Evolutionary conservation across 2,797 vertebrate species (phyloP), one percentile per base, ranked within the genome.

Genomic region (Epinephelus coioides): DNA sequence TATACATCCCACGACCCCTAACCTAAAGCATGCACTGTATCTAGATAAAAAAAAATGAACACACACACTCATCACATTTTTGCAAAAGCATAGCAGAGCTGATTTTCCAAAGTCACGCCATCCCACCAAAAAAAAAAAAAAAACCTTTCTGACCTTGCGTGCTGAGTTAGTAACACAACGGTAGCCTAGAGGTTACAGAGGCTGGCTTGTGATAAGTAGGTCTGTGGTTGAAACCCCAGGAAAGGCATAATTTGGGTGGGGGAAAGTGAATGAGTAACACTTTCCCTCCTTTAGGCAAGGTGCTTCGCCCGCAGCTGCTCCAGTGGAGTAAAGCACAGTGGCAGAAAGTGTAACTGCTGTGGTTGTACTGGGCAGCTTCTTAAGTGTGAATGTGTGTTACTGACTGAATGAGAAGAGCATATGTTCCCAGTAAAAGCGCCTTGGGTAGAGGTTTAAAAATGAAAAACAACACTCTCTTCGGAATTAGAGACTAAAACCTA

Each of bases 211-310:
- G 67, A 86, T 86, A 85, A 84, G 61, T 66, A 66, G 65, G 46
- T 69, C 19, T 72, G 79, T 51, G 67, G 71, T 86, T 82, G 55
- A 61, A 81, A 73, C 83, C 72, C 66, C 75, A 66, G 49, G 49
- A 81, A 83, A 86, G 66, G 59, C 34, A 60, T 74, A 79, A 74
- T 89, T 83, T 86, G 61, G 18, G 38, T 40, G 50, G 40, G 53
- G 66, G 76, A 77, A 81, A 1, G 64, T 62, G 25, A 83, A 78
- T 81, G 79, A 92, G 81, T 85, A 89, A 90, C 79, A 84, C 82
- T 90, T 87, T 87, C 78, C 85, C 86, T 90, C 69, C 86, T 87
- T 68, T 47, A 68, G 86, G 87, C 84, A 88, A 87, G 88, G 90
- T 89, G 86, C 80, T 86, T 77, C 50, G 73, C 83, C 76, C 67